These are phyloP conservation scores for Hydrotaea diabolus DNA, from an alignment of 2,888 invertebrate genomes.

Conservation along the genomic window DNA sequence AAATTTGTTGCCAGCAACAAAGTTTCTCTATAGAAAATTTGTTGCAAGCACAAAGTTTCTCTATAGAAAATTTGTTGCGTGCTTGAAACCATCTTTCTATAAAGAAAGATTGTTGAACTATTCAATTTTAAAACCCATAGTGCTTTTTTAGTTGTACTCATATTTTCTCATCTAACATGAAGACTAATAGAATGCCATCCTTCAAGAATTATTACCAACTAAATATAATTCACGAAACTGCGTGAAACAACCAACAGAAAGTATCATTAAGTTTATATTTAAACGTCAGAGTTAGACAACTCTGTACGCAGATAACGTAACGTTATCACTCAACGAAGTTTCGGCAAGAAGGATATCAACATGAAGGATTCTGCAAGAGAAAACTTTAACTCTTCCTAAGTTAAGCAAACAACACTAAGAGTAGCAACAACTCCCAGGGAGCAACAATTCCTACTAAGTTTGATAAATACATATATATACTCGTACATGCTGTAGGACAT, in stretches of 20 bases:
- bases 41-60: no score
- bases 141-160: no score
- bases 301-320: conserved; percentile 49
- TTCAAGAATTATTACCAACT: conserved; percentile 20
- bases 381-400: conserved; percentile 10
- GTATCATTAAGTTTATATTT: conserved; percentile 46
- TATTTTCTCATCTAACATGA: no score
- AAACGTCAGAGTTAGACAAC: not conserved
- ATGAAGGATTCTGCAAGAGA: not conserved
- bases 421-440: not conserved
- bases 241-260: conserved; percentile 25
- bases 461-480: not conserved
- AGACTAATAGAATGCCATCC: no score
- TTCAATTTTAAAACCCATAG: no score
- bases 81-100: no score
- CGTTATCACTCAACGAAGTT: conserved; percentile 52
- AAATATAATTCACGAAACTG: conserved; percentile 28
- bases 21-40: no score
- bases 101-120: not conserved
- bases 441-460: not conserved
- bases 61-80: no score
- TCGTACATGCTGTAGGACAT: not conserved
- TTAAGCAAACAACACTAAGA: not conserved
- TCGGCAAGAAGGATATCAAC: not conserved
- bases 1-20: not conserved